Base-by-base conservation (phyloP, 2,797 vertebrate genomes). In the Oreonectes daqikongensis region DNA sequence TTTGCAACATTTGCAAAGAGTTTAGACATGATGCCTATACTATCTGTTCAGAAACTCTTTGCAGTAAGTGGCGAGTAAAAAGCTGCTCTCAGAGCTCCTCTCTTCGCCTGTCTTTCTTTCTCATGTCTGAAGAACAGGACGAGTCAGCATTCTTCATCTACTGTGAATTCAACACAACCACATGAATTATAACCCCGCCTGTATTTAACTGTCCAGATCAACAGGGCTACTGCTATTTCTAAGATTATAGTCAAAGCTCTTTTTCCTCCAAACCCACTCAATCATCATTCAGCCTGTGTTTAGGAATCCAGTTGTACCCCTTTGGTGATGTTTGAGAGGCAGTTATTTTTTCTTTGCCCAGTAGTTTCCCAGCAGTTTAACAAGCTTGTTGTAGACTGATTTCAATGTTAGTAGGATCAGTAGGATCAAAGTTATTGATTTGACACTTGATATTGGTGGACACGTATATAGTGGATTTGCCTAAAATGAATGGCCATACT, bases 81-180 rank as follows among this genome's bases (percentile, higher is more conserved):
- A 75, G 28, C n/a, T 44, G 32, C 12, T 35, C 53, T 65, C 44
- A 15, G 24, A 44, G 55, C 35, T 15, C 46, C 32, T 53, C 15
- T 60, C 57, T 48, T 59, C 26, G 24, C 30, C 28, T 64, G 30
- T 69, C 46, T 32, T 42, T 78, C n/a, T 48, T 59, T 44, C 42
- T 77, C 20, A 24, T 55, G 63, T 53, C 61, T 77, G 26, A 65
- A 14, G 46, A 66, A 42, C 20, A 22, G 38, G 64, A 75, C 18
- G 38, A 63, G 66, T 78, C 81, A 83, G 81, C 81, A 71, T 80
- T 77, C 79, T 71, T 81, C 32, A 40, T 55, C 55, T 46, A 57
- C 73, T 73, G 71, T 72, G 78, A 86, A 82, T 86, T 82, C 79
- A 70, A 72, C 79, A 68, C 76, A 63, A 63, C 61, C 50, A 64